Base-by-base conservation (phyloP, 2,888 invertebrate species). In the Cepaea hortensis region DNA sequence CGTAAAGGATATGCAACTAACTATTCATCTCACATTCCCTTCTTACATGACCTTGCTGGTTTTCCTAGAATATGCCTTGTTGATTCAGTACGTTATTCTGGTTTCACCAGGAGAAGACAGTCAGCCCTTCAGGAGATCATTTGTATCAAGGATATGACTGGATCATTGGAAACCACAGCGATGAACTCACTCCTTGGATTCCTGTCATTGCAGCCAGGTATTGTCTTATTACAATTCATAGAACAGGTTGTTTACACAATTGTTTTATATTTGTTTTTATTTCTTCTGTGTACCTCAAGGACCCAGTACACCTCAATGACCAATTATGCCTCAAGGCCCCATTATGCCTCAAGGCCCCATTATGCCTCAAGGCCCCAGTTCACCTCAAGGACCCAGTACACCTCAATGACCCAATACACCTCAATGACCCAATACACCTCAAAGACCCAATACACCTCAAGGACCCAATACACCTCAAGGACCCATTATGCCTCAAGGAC, bases 151-250 rank as follows among this genome's bases (percentile, higher is more conserved):
- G 96, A n/a, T 96, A 96, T 61, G 97, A 98, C 93, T 98, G 98
- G 98, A 95, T 99, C 83, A 98, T 99, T 93, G 99, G 99, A 84
- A 99, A 99, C 95, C 99, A 99, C 95, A 98, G 98, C 20, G 99
- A 99, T 95, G 99, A 99, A 94, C 95, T 99, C n/a, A 99, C 99
- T 13, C 98, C 99, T 0, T 99, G 99, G 99, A 96, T 99, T 91
- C 98, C 99, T 46, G 96, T 99, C 0, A 96, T 99, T 91, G 97
- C 99, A 55, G 96, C 97, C 86, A 97, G 97, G 95, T 95, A 89
- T 73, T 3, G 6, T 73, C 18, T n/a, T 73, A 23, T 73, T 5
- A 11, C n/a, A 35, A 13, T n/a, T 70, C 6, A 70, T n/a, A 20
- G 15, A 7, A n/a, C 20, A 70, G n/a, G 6, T 70, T 15, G n/a